Evolutionary conservation across 2,113 vertebrate genomes (phyloP).

Genomic region (Grammomys dolichurus): DNA sequence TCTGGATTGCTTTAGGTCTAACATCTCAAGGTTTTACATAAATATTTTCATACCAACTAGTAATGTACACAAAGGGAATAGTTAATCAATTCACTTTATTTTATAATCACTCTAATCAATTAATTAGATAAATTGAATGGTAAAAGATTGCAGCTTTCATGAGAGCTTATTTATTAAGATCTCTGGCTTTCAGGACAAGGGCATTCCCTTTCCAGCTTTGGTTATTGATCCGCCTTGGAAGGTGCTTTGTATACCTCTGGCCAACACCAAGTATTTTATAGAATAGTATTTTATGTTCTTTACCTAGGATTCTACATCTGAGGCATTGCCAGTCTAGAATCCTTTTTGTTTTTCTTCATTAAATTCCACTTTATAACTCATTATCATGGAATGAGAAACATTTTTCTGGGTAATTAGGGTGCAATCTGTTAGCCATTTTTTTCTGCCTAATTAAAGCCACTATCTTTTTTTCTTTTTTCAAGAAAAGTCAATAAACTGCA

Average conservation of each 20-base stretch:
- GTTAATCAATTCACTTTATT: neutral
- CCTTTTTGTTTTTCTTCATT: neutral
- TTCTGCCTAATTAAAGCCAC: slow-evolving; percentile 55
- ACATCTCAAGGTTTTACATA: neutral
- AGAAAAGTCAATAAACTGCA: slow-evolving; percentile 22
- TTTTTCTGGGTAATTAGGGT: slow-evolving; percentile 54
- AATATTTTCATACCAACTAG: neutral
- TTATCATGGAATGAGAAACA: slow-evolving; percentile 38
- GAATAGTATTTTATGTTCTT: neutral
- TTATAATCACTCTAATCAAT: slow-evolving; percentile 19
- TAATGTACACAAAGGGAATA: slow-evolving; percentile 19
- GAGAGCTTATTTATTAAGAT: neutral
- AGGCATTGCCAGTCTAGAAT: neutral
- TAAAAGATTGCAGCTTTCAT: neutral
- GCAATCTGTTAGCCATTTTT: slow-evolving; percentile 38
- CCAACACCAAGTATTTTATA: neutral
- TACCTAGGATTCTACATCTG: neutral
- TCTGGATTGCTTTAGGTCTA: neutral
- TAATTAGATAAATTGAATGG: neutral
- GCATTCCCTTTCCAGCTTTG: neutral
- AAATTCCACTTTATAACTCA: slow-evolving; percentile 27
- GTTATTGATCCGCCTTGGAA: neutral
- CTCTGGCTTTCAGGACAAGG: neutral
- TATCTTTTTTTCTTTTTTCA: neutral
- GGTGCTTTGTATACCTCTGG: neutral